Conservation (phyloP, 2,113 vertebrate genomes). For the Neofelis nebulosa region DNA sequence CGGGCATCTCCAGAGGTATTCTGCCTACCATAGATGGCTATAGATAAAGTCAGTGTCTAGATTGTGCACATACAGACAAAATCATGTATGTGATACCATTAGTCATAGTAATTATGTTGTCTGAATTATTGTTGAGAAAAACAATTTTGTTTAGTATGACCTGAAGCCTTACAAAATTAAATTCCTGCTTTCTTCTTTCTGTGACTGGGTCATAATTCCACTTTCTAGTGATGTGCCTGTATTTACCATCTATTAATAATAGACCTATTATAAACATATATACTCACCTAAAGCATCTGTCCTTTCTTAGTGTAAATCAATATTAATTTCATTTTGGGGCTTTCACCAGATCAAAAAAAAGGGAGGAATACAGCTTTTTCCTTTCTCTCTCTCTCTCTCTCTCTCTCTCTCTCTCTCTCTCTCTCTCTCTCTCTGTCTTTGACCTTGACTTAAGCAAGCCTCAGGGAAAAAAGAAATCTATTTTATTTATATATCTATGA, state of each 20-base stretch:
- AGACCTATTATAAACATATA: constrained; percentile 7
- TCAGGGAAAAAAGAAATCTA: background rate
- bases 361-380: background rate
- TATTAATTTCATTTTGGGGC: constrained; percentile 50
- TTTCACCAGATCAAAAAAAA: constrained; percentile 37
- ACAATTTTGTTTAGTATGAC: background rate
- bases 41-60: background rate
- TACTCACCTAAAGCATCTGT: background rate
- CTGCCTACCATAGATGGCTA: background rate
- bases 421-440: background rate
- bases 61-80: background rate
- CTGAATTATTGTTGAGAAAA: constrained; percentile 25
- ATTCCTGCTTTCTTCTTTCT: constrained; percentile 16
- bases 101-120: background rate
- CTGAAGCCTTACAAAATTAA: constrained; percentile 36
- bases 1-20: background rate
- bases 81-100: background rate
- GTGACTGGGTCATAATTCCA: background rate
- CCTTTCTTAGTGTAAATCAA: constrained; percentile 57
- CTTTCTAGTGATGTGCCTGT: background rate
- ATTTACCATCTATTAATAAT: constrained; percentile 28
- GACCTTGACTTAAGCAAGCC: background rate
- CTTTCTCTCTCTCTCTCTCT: background rate
- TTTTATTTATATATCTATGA: constrained; percentile 24
- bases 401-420: background rate